Percentiles rank a stretch among this genome's conserved stretches.
Evolutionary conservation across 1,140 invertebrate genomes (phyloP).

Genomic region (Drosophila takahashii): DNA sequence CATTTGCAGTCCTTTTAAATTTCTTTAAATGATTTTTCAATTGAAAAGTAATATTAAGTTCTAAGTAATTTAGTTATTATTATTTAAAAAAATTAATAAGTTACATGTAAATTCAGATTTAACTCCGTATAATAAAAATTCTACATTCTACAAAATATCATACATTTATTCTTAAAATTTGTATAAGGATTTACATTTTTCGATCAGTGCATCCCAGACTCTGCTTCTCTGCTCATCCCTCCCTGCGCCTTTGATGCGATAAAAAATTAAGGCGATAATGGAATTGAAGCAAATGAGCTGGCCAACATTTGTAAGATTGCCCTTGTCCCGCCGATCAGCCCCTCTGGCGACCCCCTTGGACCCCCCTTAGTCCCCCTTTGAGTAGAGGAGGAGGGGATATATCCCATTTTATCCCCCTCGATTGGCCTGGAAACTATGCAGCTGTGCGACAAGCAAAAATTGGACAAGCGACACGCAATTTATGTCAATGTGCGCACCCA

Average conservation of each 20-base stretch:
- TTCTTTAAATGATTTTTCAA: no score
- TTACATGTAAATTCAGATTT: no score
- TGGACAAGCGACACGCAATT: slow-evolving; percentile 83
- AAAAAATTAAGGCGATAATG: slow-evolving; percentile 84
- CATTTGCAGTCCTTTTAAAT: no score
- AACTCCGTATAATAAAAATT: no score
- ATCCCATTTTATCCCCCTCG: slow-evolving; percentile 3
- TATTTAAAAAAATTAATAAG: no score
- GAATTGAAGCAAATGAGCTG: slow-evolving; percentile 84
- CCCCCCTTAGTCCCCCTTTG: not conserved
- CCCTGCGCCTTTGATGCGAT: slow-evolving; percentile 74
- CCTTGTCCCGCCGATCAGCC: slow-evolving; percentile 9
- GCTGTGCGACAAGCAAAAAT: slow-evolving; percentile 83
- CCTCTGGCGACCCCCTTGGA: not conserved
- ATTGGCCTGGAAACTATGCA: slow-evolving; percentile 62
- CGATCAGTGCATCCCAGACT: slow-evolving; percentile 5
- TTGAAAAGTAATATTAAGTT: no score
- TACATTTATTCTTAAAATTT: no score
- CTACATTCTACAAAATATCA: no score
- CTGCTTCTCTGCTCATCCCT: slow-evolving; percentile 20
- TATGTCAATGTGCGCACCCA: slow-evolving; percentile 81
- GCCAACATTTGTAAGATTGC: slow-evolving; percentile 78
- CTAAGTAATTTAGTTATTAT: no score
- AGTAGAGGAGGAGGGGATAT: no score
- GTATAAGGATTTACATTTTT: not conserved